phyloP scores from a whole-genome alignment of 1,140 invertebrate genomes.

The Cryptotermes secundus region DNA sequence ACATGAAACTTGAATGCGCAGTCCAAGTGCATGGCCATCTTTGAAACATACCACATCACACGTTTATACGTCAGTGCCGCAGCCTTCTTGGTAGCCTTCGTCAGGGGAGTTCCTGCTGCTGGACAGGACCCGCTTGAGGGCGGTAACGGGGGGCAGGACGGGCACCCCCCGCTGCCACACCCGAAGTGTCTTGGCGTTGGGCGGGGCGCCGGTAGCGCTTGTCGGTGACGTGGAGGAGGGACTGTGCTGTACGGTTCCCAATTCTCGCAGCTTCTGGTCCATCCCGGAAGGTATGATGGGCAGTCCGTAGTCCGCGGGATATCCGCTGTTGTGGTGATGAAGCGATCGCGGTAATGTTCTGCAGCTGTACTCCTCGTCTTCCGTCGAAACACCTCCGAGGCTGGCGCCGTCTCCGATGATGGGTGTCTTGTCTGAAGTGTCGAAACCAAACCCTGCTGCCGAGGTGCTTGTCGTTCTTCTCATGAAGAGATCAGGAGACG shows the following conservation, averaged over 20 bases:
- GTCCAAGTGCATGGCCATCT: neutral
- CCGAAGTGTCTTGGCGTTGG: constrained; percentile 70
- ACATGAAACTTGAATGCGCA: neutral
- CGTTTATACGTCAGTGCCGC: constrained; percentile 81
- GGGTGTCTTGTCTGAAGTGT: constrained; percentile 71
- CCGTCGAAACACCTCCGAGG: constrained; percentile 52
- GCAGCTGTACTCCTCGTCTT: constrained; percentile 51
- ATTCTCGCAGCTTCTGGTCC: constrained; percentile 39
- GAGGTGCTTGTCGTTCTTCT: constrained; percentile 54
- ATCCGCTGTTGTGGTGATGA: constrained; percentile 46
- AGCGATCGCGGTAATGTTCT: constrained; percentile 40
- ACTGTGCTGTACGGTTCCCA: constrained; percentile 44
- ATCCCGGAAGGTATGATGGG: constrained; percentile 57
- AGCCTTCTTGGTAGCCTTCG: constrained; percentile 88
- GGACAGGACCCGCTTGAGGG: constrained; percentile 72
- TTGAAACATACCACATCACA: neutral
- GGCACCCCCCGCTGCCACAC: constrained; percentile 84
- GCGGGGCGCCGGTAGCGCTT: constrained; percentile 45
- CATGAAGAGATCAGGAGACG: constrained; percentile 55
- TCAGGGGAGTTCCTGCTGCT: constrained; percentile 82
- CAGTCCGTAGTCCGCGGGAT: constrained; percentile 76
- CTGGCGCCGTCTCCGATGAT: constrained; percentile 65
- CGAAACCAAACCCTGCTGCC: constrained; percentile 51
- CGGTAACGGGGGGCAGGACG: constrained; percentile 77
- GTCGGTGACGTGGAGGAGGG: constrained; percentile 41